These are phyloP conservation scores for Galagoides demidoff DNA, from an alignment of 2,797 vertebrate genomes.

Conservation along the genomic window DNA sequence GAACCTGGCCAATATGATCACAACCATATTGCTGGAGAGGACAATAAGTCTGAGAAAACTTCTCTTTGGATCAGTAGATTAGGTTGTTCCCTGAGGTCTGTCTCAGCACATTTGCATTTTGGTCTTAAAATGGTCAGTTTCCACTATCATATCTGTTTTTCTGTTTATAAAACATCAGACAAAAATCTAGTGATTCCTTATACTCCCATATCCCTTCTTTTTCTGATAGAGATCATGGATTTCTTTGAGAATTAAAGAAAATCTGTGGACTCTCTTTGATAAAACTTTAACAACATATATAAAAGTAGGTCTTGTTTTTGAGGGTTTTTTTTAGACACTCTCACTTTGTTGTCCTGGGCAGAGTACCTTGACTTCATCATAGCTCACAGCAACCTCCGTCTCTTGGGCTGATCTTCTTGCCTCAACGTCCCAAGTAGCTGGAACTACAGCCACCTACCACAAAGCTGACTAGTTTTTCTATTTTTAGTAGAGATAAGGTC, in stretches of 20 bases:
- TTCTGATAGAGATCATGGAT: neutral
- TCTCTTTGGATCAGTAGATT: neutral
- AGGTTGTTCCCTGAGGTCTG: neutral
- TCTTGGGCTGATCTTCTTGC: too few species aligned
- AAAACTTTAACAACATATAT: neutral
- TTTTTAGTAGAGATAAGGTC: too few species aligned
- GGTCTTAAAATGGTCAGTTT: neutral
- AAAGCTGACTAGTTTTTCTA: too few species aligned
- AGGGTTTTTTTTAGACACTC: too few species aligned
- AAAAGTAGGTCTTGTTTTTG: neutral
- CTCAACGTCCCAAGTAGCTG: too few species aligned
- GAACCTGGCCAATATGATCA: neutral
- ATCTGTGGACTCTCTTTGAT: neutral
- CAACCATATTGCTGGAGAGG: neutral
- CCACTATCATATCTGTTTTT: neutral
- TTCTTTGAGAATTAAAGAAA: neutral
- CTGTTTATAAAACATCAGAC: neutral
- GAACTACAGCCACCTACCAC: too few species aligned
- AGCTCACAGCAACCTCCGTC: too few species aligned
- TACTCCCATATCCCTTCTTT: neutral
- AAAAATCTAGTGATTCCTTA: neutral
- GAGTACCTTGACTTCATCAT: too few species aligned
- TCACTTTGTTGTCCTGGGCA: too few species aligned
- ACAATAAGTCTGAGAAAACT: neutral
- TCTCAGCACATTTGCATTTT: neutral